Percentiles rank a stretch among this genome's conserved stretches.
Evolutionary conservation across 2,113 vertebrate species (phyloP).

Genomic region (Chaetodon trifascialis): DNA sequence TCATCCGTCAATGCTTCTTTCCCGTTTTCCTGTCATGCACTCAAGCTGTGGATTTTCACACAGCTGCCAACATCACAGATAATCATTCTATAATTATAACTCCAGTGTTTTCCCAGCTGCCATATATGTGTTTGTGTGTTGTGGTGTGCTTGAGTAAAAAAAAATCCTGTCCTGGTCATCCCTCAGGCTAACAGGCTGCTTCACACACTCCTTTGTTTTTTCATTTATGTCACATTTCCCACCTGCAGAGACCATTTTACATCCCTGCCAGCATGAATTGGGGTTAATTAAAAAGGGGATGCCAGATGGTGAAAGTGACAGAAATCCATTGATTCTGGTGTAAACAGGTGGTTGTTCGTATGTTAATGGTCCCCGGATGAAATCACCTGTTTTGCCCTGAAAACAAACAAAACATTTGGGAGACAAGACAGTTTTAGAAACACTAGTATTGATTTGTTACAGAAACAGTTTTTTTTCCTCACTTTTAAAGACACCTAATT

Average conservation of each 20-base stretch:
- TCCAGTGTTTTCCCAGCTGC: conserved; percentile 17
- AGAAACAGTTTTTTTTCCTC: neutral
- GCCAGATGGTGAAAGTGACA: conserved; percentile 44
- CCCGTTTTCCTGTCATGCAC: neutral
- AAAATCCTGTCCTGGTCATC: neutral
- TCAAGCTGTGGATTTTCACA: conserved; percentile 16
- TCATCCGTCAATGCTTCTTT: conserved; percentile 24
- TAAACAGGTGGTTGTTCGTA: conserved; percentile 39
- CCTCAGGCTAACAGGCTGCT: conserved; percentile 17
- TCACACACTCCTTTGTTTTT: neutral
- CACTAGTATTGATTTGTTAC: conserved; percentile 10
- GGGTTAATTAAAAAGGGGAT: conserved; percentile 44
- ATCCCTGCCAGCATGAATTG: conserved; percentile 32
- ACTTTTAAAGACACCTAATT: neutral
- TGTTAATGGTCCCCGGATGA: conserved; percentile 5
- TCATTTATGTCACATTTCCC: conserved; percentile 17
- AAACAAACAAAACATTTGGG: conserved; percentile 45
- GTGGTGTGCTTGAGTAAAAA: neutral
- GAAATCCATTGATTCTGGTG: conserved; percentile 26
- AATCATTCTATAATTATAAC: conserved; percentile 17
- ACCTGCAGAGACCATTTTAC: conserved; percentile 38
- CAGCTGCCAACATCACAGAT: neutral
- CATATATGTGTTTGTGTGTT: neutral
- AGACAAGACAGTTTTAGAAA: conserved; percentile 27
- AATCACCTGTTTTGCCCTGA: conserved; percentile 32